A percentile compares a stretch with the other conserved stretches of the same genome.
phyloP scores from a whole-genome alignment of 2,797 vertebrate genomes.

The Setipinna tenuifilis region DNA sequence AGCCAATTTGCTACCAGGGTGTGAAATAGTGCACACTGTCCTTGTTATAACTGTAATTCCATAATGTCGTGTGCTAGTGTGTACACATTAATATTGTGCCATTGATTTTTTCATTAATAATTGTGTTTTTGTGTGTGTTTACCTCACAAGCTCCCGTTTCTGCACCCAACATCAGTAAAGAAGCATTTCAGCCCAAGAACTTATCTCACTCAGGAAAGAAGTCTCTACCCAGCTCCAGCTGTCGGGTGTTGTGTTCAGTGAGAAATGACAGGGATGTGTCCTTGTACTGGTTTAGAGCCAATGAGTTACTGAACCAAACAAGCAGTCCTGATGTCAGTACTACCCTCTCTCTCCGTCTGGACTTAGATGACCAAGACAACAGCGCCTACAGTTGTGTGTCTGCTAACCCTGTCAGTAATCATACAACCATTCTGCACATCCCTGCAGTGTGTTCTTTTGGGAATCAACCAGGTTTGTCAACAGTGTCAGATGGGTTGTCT shows the following conservation, averaged over 20 bases:
- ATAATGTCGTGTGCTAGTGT: not conserved
- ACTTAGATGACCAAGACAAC: not conserved
- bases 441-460: not conserved
- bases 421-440: conserved; percentile 19
- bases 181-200: not conserved
- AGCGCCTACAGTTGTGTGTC: conserved; percentile 19
- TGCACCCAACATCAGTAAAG: not conserved
- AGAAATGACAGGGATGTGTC: conserved; percentile 10
- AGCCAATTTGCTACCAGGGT: too few species aligned
- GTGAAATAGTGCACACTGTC: too few species aligned
- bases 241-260: conserved; percentile 27
- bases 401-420: conserved; percentile 37
- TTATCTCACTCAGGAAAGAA: not conserved
- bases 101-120: not conserved
- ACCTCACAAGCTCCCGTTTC: not conserved
- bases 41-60: too few species aligned
- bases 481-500: not conserved
- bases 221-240: not conserved
- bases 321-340: not conserved
- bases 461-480: not conserved
- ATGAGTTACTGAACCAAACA: not conserved
- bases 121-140: not conserved
- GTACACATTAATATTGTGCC: too few species aligned
- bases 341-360: conserved; percentile 31
- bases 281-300: conserved; percentile 35